Percentiles rank a stretch among this genome's conserved stretches.
These are phyloP conservation scores for Polyommatus icarus DNA, from an alignment of 2,888 invertebrate species.

Conservation along the genomic window DNA sequence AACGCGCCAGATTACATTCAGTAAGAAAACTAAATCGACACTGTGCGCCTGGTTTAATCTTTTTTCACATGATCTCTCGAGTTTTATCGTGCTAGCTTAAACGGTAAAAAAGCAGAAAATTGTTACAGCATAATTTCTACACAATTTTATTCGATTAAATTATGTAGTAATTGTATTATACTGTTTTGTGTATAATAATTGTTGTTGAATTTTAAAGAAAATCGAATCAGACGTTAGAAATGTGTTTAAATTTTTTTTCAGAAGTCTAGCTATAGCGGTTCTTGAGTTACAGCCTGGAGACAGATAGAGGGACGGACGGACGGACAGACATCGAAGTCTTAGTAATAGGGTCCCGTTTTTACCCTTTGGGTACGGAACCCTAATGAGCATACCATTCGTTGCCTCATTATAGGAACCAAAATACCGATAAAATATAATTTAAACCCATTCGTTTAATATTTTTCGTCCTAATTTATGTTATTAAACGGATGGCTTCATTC, in stretches of 20 bases:
- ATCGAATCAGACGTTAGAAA: not conserved
- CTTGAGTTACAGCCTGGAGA: no score
- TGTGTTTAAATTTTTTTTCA: no score
- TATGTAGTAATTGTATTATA: not conserved
- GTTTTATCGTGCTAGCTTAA: not conserved
- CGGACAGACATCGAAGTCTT: no score
- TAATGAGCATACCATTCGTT: not conserved
- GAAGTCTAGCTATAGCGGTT: no score
- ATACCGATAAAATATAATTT: not conserved
- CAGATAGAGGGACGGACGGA: no score
- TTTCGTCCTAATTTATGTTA: conserved; percentile 2
- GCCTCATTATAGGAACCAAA: not conserved
- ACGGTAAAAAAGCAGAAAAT: not conserved
- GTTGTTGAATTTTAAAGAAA: not conserved
- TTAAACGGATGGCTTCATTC: not conserved
- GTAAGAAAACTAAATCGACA: conserved; percentile 1
- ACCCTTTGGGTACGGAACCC: no score
- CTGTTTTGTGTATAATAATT: not conserved
- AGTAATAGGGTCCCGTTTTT: no score
- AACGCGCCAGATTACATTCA: not conserved
- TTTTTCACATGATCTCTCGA: not conserved
- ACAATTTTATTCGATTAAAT: not conserved
- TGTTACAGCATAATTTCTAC: not conserved
- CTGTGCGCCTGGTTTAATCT: not conserved
- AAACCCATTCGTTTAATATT: not conserved